Conservation (phyloP, 2,797 vertebrate species). For the Rhynchonycteris naso region DNA sequence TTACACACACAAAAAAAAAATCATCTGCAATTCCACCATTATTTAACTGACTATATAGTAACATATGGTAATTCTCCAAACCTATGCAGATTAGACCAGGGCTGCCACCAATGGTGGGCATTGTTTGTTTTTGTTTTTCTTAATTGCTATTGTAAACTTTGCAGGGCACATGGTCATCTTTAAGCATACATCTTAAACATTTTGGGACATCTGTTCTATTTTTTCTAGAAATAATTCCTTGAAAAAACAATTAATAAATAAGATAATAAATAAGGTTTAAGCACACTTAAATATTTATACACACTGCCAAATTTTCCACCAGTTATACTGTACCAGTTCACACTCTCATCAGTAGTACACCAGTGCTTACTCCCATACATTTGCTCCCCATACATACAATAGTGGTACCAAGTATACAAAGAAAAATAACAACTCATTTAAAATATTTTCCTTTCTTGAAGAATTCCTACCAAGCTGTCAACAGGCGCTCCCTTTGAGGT, state of each 20-base stretch:
- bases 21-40: neutral
- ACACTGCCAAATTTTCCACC: neutral
- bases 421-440: neutral
- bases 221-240: slow-evolving; percentile 49
- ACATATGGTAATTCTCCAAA: neutral
- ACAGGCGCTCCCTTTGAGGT: neutral
- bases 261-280: neutral
- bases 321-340: neutral
- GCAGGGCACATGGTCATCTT: neutral
- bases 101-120: neutral
- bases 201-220: neutral
- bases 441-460: neutral
- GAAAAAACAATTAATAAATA: slow-evolving; percentile 4
- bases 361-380: neutral
- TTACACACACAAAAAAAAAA: neutral
- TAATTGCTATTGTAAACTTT: neutral
- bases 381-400: neutral
- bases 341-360: neutral
- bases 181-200: neutral
- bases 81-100: neutral
- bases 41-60: slow-evolving; percentile 6
- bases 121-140: neutral
- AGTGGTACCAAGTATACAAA: neutral
- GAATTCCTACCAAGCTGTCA: neutral
- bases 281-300: slow-evolving; percentile 29